Evolutionary conservation across 2,888 invertebrate species (phyloP), one percentile per base, ranked within the genome.

Genomic region (Drosophila maculinotata): DNA sequence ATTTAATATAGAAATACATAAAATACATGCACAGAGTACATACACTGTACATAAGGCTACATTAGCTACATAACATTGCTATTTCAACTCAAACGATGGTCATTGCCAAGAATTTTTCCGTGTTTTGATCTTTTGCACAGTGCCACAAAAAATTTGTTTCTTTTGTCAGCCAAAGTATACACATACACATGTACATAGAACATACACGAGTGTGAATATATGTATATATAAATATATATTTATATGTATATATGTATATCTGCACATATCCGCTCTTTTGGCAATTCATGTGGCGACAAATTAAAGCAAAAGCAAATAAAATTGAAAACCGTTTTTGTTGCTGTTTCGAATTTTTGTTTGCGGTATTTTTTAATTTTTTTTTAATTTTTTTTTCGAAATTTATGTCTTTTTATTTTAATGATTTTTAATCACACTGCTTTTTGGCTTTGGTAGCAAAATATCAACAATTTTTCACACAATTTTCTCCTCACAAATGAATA

Each of bases 101-200:
- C 84, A 84, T 85, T 84, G 84, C 84, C 84, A 84, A 84, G 84
- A 84, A 86, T 87, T 84, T 84, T 87, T 87, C 86, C 86, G 87
- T 84, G 83, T 87, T 83, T 83, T 87, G 82, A 83, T 87, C 87
- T 83, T 71, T 70, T 70, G 72, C 72, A 75, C 63, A 72, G 75
- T 69, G 72, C 72, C 69, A 75, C 64, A 49, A 63, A 68, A 66
- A 79, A 73, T 72, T 68, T 70, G 69, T 72, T 65, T 76, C 76
- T 76, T 75, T 75, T 76, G 74, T 76, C 65, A 69, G 57, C 48
- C 41, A 67, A 63, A 47, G 39, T 62, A 42, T 33, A 35, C 12
- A 52, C 28, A 45, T 15, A 48, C 17, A 51, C n/a, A 31, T 14
- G 49, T 39, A 47, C 35, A 52, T 35, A 35, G 14, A 15, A 44